phyloP scores from a whole-genome alignment of 2,888 invertebrate species.

The Dynastes grantii region DNA sequence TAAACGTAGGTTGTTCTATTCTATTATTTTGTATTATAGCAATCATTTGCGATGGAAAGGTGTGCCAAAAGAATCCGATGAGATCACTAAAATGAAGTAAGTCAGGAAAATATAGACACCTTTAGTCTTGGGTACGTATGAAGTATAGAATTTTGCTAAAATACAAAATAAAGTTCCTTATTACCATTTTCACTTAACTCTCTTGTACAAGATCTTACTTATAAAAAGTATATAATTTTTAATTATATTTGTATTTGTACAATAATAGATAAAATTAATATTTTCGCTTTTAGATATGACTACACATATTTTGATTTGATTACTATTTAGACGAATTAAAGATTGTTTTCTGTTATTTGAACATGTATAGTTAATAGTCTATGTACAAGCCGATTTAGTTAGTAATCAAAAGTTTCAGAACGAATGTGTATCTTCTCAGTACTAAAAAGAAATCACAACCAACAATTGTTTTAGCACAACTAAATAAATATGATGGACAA shows the following conservation, averaged over 20 bases:
- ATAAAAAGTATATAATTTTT: slow-evolving; percentile 30
- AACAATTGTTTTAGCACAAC: too few species aligned
- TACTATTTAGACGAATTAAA: not conserved
- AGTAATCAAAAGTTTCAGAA: too few species aligned
- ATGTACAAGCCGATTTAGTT: not conserved
- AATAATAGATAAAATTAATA: slow-evolving; percentile 28
- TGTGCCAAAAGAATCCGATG: not conserved
- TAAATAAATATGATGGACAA: too few species aligned
- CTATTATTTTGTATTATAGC: slow-evolving; percentile 36
- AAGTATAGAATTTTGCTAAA: slow-evolving; percentile 27
- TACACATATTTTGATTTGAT: slow-evolving; percentile 17
- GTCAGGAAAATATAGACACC: slow-evolving; percentile 2
- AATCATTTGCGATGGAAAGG: not conserved
- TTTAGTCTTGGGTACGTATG: slow-evolving; percentile 3
- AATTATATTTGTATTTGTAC: slow-evolving; percentile 40
- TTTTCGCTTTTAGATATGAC: slow-evolving; percentile 22
- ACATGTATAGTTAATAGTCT: not conserved
- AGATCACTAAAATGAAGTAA: not conserved
- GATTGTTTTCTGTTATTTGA: not conserved
- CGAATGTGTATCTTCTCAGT: too few species aligned
- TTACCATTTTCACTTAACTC: slow-evolving; percentile 25
- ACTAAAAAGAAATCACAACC: too few species aligned
- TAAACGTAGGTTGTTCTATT: not conserved
- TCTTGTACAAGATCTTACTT: slow-evolving; percentile 24
- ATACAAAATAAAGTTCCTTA: slow-evolving; percentile 37